Conservation (phyloP, 2,797 vertebrate genomes). For the Sebastes trivittatus region DNA sequence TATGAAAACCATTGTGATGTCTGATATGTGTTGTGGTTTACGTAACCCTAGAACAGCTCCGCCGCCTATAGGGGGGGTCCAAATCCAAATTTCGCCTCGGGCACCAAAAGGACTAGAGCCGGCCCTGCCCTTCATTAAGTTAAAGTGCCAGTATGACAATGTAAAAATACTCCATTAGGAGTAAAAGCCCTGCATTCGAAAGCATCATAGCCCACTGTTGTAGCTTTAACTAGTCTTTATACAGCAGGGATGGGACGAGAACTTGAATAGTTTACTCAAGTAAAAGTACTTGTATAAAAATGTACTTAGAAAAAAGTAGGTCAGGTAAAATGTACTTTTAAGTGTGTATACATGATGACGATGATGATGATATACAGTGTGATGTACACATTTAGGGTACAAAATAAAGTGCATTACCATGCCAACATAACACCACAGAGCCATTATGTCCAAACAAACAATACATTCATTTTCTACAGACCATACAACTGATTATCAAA, state of each 20-base stretch:
- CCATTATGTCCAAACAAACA: neutral
- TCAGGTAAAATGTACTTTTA: neutral
- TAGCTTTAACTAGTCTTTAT: too few relatives aligned
- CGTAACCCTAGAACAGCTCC: too few relatives aligned
- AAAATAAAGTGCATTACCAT: neutral
- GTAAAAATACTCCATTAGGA: neutral
- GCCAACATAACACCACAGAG: neutral
- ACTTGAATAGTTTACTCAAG: too few relatives aligned
- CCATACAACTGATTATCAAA: neutral
- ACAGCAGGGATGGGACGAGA: too few relatives aligned
- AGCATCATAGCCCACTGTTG: too few relatives aligned
- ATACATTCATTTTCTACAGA: neutral
- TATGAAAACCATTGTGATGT: too few relatives aligned
- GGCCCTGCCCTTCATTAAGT: too few relatives aligned
- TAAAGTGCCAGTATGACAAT: neutral
- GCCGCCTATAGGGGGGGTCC: too few relatives aligned
- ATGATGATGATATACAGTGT: neutral
- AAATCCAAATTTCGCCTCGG: too few relatives aligned
- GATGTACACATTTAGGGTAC: neutral
- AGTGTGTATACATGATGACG: neutral
- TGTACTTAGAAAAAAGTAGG: neutral
- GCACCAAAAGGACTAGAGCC: too few relatives aligned
- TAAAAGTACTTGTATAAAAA: too few relatives aligned
- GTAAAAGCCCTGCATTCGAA: neutral
- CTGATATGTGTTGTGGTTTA: too few relatives aligned